Conservation (phyloP, 2,113 vertebrate species). For the Lichenostomus cassidix region DNA sequence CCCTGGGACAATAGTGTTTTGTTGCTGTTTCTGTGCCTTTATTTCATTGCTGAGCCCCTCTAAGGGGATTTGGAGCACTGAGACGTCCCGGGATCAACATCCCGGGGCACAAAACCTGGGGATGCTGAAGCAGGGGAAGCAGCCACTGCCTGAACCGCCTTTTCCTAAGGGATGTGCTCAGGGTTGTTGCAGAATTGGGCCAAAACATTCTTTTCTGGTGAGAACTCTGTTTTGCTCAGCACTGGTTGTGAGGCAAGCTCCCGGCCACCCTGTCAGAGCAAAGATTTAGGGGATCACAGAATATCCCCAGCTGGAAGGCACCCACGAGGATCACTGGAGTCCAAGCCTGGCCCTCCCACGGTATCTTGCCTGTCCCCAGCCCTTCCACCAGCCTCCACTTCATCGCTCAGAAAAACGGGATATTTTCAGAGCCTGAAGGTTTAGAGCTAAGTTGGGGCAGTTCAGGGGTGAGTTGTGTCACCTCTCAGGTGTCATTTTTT, state of each 20-base stretch:
- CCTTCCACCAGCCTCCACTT: not conserved
- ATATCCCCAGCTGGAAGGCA: not conserved
- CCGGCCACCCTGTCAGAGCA: not conserved
- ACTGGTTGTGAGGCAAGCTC: not conserved
- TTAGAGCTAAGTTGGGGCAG: not conserved
- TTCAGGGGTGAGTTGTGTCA: not conserved
- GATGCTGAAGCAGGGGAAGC: not conserved
- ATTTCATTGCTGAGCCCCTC: not conserved
- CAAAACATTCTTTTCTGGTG: conserved; percentile 55
- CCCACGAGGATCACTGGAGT: not conserved
- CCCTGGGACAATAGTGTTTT: rapidly evolving
- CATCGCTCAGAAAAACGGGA: rapidly evolving
- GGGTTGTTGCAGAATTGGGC: not conserved
- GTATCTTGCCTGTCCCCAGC: not conserved
- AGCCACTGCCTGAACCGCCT: not conserved
- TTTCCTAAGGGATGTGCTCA: not conserved
- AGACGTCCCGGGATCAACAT: rapidly evolving
- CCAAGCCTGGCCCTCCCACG: not conserved
- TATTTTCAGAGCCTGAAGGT: not conserved
- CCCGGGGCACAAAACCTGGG: not conserved
- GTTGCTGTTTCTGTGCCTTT: not conserved
- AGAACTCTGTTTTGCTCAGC: conserved; percentile 26
- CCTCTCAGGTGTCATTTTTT: not conserved
- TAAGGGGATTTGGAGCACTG: rapidly evolving
- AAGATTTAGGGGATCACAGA: not conserved